Base-by-base conservation (phyloP, 2,888 invertebrate genomes). In the Tenthredo distinguenda region DNA sequence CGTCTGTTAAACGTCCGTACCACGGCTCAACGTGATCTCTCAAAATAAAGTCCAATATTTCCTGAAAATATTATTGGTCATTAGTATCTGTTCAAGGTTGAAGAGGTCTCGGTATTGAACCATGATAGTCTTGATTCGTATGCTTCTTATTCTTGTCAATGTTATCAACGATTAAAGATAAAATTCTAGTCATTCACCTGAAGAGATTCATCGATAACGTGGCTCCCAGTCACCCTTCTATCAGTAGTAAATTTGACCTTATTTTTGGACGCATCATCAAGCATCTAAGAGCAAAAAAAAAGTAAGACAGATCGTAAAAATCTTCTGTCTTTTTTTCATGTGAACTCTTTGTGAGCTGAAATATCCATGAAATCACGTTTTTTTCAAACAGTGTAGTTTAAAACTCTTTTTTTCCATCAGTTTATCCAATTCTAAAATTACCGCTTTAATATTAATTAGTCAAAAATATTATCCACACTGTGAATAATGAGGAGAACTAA, bases 191-290 rank as follows among this genome's bases (percentile, higher is more conserved):
- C 9, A 62, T 55, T 89, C 90, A 93, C 95, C 94, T 97, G 97
- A 82, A 98, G 94, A 89, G 97, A 97, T 90, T 97, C 96, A 94
- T 98, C 98, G 86, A 98, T 98, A 50, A 97, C 95, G 90, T 96
- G 97, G 90, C 98, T 97, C 40, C 98, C 98, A 37, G 98, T 98
- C 87, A 98, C 96, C 90, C 98, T 94, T 88, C 91, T 94, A 90
- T 95, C 95, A 85, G 93, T 91, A 89, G 94, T 95, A 86, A 92
- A 93, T 85, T 89, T 91, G 89, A 91, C 90, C 88, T 91, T 93
- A 86, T 90, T 89, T 85, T 90, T 91, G 72, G 93, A 93, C 85
- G 91, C 86, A 50, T 92, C 90, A 81, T 91, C 88, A 85, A 92
- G 88, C 87, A 89, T 89, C 91, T 92, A 86, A 90, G 79, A 40